phyloP scores from a whole-genome alignment of 2,888 invertebrate genomes.

The Parnassius orleans region DNA sequence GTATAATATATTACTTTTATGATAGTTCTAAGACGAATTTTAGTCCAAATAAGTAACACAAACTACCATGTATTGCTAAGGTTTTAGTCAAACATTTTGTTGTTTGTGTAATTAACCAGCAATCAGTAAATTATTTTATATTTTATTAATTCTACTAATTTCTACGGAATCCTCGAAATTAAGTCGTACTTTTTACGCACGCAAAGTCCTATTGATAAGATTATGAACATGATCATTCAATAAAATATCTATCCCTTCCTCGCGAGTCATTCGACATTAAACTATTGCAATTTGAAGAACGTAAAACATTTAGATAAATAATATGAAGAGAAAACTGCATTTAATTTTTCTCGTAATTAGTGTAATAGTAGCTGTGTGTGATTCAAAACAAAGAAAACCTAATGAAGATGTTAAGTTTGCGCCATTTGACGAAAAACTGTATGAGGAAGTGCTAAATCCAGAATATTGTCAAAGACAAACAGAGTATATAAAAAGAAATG shows the following conservation, averaged over 20 bases:
- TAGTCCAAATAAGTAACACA: too few species aligned
- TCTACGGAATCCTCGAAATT: too few species aligned
- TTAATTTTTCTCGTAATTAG: constrained; percentile 2
- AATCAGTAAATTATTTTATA: too few species aligned
- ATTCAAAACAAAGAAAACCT: constrained; percentile 7
- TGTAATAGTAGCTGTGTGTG: neutral
- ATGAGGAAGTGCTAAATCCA: constrained; percentile 17
- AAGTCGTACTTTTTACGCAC: too few species aligned
- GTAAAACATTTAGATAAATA: neutral
- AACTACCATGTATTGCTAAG: too few species aligned
- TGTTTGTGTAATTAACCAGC: too few species aligned
- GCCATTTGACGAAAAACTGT: constrained; percentile 14
- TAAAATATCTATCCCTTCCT: constrained; percentile 8
- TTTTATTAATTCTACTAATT: too few species aligned
- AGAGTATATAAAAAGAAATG: constrained; percentile 12
- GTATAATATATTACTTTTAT: too few species aligned
- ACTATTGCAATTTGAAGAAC: too few species aligned
- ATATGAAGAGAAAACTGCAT: constrained; percentile 9
- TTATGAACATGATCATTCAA: constrained; percentile 12
- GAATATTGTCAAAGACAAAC: constrained; percentile 15
- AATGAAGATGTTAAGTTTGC: constrained; percentile 6
- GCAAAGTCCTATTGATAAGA: constrained; percentile 7
- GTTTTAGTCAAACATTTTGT: too few species aligned
- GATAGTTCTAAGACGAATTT: too few species aligned
- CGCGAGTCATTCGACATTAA: neutral